A percentile compares a stretch with the other conserved stretches of the same genome.
Evolutionary conservation across 2,113 vertebrate species (phyloP).

Genomic region (Thalassoma bifasciatum): DNA sequence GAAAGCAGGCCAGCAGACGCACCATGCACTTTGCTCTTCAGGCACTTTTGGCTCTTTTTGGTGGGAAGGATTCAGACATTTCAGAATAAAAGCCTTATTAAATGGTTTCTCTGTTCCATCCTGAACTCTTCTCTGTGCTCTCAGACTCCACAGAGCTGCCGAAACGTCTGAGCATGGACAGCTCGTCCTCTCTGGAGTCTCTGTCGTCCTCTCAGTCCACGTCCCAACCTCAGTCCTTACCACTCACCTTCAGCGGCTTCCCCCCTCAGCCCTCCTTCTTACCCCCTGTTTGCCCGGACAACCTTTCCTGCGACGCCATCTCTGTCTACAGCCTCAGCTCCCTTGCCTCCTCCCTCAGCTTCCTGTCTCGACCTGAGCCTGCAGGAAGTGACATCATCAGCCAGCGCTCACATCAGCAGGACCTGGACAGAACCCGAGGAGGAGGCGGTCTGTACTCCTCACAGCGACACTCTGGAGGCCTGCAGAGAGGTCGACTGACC

Average conservation of each 20-base stretch:
- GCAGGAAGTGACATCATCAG: constrained; percentile 80
- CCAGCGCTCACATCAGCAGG: constrained; percentile 81
- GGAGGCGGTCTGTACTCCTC: constrained; percentile 66
- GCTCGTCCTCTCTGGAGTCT: constrained; percentile 95
- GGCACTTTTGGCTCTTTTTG: constrained; percentile 94
- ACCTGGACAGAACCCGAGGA: constrained; percentile 78
- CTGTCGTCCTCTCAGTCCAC: constrained; percentile 93
- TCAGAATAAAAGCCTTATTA: neutral
- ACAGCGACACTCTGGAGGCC: constrained; percentile 64
- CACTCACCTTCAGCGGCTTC: constrained; percentile 82
- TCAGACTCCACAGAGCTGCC: constrained; percentile 95
- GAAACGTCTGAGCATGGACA: constrained; percentile 94
- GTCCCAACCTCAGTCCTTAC: constrained; percentile 88
- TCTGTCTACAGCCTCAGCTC: constrained; percentile 98
- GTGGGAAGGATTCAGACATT: constrained; percentile 77
- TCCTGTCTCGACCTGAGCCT: constrained; percentile 89
- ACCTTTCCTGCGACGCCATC: constrained; percentile 92
- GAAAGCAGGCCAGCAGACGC: constrained; percentile 92
- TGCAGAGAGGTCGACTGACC: constrained; percentile 32
- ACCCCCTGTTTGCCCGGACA: constrained; percentile 86
- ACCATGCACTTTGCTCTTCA: constrained; percentile 95
- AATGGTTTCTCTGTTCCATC: neutral
- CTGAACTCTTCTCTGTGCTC: neutral
- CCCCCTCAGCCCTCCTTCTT: constrained; percentile 88
- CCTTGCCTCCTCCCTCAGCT: constrained; percentile 95